Percentiles rank a stretch among this genome's conserved stretches.
Evolutionary conservation across 2,797 vertebrate genomes (phyloP).

Genomic region (Ambastaia sidthimunki): DNA sequence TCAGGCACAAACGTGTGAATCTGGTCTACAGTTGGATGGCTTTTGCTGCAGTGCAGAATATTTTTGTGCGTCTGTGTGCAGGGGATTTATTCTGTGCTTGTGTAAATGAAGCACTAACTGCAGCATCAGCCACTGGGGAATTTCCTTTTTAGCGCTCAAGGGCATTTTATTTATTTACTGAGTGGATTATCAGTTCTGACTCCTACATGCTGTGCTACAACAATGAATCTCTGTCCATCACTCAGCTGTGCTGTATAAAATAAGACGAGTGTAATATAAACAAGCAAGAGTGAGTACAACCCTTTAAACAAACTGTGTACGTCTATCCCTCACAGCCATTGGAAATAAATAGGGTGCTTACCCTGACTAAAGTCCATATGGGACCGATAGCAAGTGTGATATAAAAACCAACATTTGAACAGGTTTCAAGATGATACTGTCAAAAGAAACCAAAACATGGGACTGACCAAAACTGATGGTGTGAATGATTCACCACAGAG

Average conservation of each 20-base stretch:
- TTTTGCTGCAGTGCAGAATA: conserved; percentile 53
- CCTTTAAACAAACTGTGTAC: too few species aligned
- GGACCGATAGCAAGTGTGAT: too few species aligned
- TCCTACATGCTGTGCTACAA: conserved; percentile 12
- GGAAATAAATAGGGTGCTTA: too few species aligned
- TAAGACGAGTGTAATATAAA: neutral
- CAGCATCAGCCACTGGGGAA: conserved; percentile 37
- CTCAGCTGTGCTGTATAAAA: too few species aligned
- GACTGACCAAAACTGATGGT: conserved; percentile 28
- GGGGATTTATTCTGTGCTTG: conserved; percentile 39
- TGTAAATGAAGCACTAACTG: conserved; percentile 42
- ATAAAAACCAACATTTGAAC: neutral
- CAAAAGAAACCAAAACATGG: conserved; percentile 12
- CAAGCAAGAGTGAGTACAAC: neutral
- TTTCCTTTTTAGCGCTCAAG: conserved; percentile 9
- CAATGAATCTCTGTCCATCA: neutral
- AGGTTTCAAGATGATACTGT: conserved; percentile 22
- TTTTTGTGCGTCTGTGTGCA: conserved; percentile 23
- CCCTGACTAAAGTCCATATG: too few species aligned
- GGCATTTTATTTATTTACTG: neutral
- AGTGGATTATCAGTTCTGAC: conserved; percentile 39
- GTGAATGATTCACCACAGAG: conserved; percentile 37
- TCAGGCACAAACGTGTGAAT: conserved; percentile 16
- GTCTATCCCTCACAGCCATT: too few species aligned
- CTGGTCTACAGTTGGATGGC: neutral